A percentile compares a stretch with the other conserved stretches of the same genome.
phyloP scores from a whole-genome alignment of 2,113 vertebrate species.

The Camelus dromedarius region DNA sequence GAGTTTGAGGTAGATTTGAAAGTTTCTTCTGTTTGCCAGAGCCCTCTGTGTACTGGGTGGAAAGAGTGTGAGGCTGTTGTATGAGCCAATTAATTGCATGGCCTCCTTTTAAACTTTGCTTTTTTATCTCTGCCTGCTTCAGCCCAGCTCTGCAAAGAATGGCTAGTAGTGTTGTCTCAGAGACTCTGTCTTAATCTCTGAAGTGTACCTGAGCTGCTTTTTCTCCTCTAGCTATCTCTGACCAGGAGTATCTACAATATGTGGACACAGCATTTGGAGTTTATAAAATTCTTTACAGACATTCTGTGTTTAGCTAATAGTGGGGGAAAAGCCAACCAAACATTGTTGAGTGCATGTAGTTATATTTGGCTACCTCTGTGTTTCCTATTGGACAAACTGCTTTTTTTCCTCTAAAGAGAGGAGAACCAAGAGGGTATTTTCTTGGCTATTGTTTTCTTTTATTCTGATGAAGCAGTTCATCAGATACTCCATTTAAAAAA shows the following conservation, averaged over 20 bases:
- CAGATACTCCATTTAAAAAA: not conserved
- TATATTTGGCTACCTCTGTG: slow-evolving; percentile 58
- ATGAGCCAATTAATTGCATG: slow-evolving; percentile 22
- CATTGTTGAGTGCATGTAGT: slow-evolving; percentile 55
- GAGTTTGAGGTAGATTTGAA: not conserved
- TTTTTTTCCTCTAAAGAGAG: not conserved
- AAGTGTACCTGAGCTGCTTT: slow-evolving; percentile 19
- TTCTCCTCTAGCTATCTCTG: not conserved
- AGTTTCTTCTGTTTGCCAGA: slow-evolving; percentile 13
- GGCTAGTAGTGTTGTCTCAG: not conserved
- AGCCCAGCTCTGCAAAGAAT: not conserved
- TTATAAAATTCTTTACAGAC: slow-evolving; percentile 56
- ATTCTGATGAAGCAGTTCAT: not conserved
- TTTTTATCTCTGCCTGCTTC: not conserved
- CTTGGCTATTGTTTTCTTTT: not conserved
- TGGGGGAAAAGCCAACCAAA: slow-evolving; percentile 54
- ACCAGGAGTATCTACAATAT: not conserved
- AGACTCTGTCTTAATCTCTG: slow-evolving; percentile 19
- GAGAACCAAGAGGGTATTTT: not conserved
- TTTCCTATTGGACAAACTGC: slow-evolving; percentile 64
- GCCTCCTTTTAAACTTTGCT: slow-evolving; percentile 3
- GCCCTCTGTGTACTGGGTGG: not conserved
- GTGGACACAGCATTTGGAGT: slow-evolving; percentile 30
- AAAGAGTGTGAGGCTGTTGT: slow-evolving; percentile 36
- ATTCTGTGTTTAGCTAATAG: slow-evolving; percentile 63